Base-by-base conservation (phyloP, 2,797 vertebrate species). In the Notolepis coatsorum region DNA sequence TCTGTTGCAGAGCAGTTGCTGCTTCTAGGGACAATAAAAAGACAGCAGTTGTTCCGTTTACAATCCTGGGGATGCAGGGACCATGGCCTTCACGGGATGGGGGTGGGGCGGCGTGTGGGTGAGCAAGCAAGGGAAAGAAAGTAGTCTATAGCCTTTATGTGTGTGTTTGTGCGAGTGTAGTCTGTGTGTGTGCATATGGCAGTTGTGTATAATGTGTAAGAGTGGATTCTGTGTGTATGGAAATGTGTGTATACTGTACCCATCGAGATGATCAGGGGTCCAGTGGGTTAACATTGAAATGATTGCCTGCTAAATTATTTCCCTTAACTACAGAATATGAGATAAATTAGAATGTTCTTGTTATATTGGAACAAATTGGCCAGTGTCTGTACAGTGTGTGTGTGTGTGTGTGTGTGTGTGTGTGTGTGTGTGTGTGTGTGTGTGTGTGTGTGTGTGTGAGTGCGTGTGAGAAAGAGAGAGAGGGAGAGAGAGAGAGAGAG, bases 21-120 rank as follows among this genome's bases (percentile, higher is more conserved):
- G 58, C 46, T 43, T 49, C 3, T 27, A 42, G 17, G 27, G 53
- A 46, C 75, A 76, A 54, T 66, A 76, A 73, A 68, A 73, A 53
- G 13, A 35, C 33, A 63, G 56, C 73, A 73, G 75, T 63, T 68
- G 68, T 73, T 23, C 15, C 18, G n/a, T n/a, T 59, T 56, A 20
- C 10, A 61, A 42, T 15, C 48, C 23, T 49, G 35, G 8, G 46
- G 39, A n/a, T n/a, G n/a, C n/a, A n/a, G 15, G 25, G 28, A 52
- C 37, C 46, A 17, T 35, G 31, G 31, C 31, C 31, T 35, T 35
- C 8, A 13, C 31, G 13, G 4, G 2, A 12, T 35, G 31, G 9
- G 31, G 2, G 31, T 35, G 31, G 9, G 7, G 2, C 10, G 35
- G 6, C 12, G 10, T 43, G 25, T 50, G 53, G 31, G 1, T 35